A percentile compares a stretch with the other conserved stretches of the same genome.
phyloP scores from a whole-genome alignment of 2,797 vertebrate genomes.

The Aulostomus chinensis region DNA sequence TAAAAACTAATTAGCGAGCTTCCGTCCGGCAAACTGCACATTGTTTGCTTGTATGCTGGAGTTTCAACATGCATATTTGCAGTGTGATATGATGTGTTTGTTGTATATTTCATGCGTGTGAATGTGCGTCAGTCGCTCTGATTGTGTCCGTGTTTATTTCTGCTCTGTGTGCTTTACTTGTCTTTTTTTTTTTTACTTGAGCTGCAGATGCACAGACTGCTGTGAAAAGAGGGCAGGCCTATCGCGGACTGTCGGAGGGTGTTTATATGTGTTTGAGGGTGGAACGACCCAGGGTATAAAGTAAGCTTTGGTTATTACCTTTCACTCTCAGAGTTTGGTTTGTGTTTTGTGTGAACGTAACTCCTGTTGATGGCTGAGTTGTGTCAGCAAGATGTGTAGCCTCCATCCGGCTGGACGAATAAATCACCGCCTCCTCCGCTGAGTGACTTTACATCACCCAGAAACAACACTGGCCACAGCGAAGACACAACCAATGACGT shows the following conservation, averaged over 20 bases:
- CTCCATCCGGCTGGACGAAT: conserved; percentile 28
- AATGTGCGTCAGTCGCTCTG: background rate
- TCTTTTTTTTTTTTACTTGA: too few species aligned
- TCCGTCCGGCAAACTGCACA: conserved; percentile 1
- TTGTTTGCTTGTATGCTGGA: conserved; percentile 16
- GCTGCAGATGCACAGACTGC: conserved; percentile 47
- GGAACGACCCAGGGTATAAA: conserved; percentile 39
- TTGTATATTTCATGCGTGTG: conserved; percentile 2
- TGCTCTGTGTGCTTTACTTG: conserved; percentile 30
- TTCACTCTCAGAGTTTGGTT: conserved; percentile 40
- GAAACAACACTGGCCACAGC: conserved; percentile 9
- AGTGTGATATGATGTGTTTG: conserved; percentile 26
- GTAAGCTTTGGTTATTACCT: conserved; percentile 33
- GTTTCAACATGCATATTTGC: conserved; percentile 40
- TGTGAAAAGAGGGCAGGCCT: conserved; percentile 21
- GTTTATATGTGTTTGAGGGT: conserved; percentile 16
- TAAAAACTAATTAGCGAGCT: conserved; percentile 28
- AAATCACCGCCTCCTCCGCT: conserved; percentile 40
- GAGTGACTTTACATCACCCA: conserved; percentile 20
- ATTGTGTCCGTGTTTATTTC: conserved; percentile 41
- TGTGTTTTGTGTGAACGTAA: conserved; percentile 49
- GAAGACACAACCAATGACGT: conserved; percentile 11
- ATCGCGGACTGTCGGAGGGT: too few species aligned
- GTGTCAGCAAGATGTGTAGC: conserved; percentile 48
- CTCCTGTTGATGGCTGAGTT: conserved; percentile 44